These are phyloP conservation scores for Meloidogyne chitwoodi DNA, from an alignment of 1,140 invertebrate species.

Conservation along the genomic window DNA sequence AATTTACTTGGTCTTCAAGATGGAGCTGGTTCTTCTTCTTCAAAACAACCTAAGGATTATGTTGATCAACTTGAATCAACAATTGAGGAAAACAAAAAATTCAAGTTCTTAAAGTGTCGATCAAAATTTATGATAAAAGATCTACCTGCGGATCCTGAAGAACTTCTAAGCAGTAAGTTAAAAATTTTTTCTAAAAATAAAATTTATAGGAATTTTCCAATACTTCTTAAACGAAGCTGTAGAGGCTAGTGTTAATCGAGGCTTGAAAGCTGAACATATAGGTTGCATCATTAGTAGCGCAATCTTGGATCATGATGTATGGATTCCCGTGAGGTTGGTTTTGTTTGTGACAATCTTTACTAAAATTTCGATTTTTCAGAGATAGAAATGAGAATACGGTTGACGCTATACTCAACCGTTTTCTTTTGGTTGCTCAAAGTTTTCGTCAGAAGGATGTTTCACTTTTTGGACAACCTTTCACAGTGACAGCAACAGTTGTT, in stretches of 20 bases:
- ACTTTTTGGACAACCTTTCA: background rate
- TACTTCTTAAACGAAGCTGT: background rate
- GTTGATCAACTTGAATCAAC: background rate
- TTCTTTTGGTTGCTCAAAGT: background rate
- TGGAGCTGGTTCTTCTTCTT: background rate
- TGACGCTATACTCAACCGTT: background rate
- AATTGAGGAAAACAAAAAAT: background rate
- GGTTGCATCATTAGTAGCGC: background rate
- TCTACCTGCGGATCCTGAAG: background rate
- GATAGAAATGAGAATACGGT: background rate
- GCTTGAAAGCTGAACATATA: background rate
- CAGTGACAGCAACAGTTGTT: background rate
- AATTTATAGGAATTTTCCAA: background rate
- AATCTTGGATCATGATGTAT: background rate
- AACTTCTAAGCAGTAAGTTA: background rate
- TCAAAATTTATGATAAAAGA: background rate
- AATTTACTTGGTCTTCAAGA: background rate
- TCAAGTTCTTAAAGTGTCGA: background rate
- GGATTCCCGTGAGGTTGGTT: background rate
- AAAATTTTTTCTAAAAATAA: background rate
- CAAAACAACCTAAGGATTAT: background rate
- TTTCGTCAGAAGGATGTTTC: background rate
- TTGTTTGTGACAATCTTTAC: background rate
- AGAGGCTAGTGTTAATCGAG: background rate
- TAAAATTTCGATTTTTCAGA: background rate